Percentiles rank a stretch among this genome's conserved stretches.
phyloP scores from a whole-genome alignment of 2,888 invertebrate genomes.

The Hypsopygia costalis region DNA sequence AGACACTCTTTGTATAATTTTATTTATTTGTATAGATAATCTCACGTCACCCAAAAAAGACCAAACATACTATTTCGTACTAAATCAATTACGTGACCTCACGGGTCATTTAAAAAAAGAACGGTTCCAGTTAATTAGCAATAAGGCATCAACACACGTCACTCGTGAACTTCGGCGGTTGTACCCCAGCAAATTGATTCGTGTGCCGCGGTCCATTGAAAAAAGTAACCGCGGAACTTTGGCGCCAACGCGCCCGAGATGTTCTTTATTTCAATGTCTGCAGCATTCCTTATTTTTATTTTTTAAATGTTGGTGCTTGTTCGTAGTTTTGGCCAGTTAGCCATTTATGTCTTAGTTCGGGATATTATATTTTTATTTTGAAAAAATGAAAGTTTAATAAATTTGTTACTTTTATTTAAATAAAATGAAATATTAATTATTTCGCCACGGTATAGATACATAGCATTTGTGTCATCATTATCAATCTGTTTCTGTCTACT shows the following conservation, averaged over 20 bases:
- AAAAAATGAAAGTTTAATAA: too few species aligned
- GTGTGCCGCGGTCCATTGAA: constrained; percentile 36
- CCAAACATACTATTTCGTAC: too few species aligned
- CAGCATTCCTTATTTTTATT: constrained; percentile 33
- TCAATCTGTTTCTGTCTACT: too few species aligned
- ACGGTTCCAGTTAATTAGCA: constrained; percentile 22
- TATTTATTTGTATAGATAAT: too few species aligned
- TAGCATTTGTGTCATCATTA: too few species aligned
- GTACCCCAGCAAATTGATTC: constrained; percentile 71
- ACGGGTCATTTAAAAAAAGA: background rate
- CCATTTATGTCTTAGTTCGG: too few species aligned
- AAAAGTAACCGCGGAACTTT: constrained; percentile 58
- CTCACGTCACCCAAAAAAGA: too few species aligned
- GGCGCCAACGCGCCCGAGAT: constrained; percentile 74
- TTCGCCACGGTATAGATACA: too few species aligned
- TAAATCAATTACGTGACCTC: background rate
- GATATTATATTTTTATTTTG: too few species aligned
- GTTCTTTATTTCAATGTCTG: constrained; percentile 68
- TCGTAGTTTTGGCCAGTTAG: constrained; percentile 10
- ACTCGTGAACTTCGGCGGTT: constrained; percentile 51
- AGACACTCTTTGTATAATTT: too few species aligned
- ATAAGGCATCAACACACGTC: constrained; percentile 29
- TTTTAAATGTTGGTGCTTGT: constrained; percentile 11
- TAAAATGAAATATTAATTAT: too few species aligned
- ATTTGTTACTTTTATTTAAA: too few species aligned